These are phyloP conservation scores for Cettia cetti DNA, from an alignment of 2,113 vertebrate genomes.

Conservation along the genomic window DNA sequence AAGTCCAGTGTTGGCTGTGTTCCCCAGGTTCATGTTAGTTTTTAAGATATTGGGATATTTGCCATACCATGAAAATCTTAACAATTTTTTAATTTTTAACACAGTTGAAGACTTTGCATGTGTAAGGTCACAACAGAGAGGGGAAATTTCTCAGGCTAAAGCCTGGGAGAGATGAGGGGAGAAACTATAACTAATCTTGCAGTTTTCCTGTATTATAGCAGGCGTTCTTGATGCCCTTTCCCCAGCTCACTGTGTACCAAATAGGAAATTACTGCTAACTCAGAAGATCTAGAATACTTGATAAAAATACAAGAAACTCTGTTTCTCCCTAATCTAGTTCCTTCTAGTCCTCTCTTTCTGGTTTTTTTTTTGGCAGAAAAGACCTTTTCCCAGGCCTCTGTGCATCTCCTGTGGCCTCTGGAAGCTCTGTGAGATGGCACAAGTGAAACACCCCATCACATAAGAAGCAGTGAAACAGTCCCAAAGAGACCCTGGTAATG, in stretches of 20 bases:
- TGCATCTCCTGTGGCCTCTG: background rate
- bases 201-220: background rate
- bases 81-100: background rate
- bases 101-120: background rate
- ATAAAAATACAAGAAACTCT: background rate
- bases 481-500: background rate
- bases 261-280: background rate
- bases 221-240: background rate
- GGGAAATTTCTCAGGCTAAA: background rate
- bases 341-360: background rate
- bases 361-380: background rate
- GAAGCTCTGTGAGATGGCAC: background rate
- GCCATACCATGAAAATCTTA: background rate
- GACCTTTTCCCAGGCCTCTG: background rate
- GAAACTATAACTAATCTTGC: background rate
- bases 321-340: background rate
- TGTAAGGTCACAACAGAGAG: background rate
- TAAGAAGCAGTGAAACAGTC: background rate
- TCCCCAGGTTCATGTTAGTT: background rate
- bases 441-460: background rate
- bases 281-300: background rate
- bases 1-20: background rate
- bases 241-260: background rate
- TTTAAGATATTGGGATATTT: background rate
- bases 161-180: background rate